Evolutionary conservation across 92 coral and sea anemone species (phyloP).

Genomic region (Anthopleura xanthogrammica): DNA sequence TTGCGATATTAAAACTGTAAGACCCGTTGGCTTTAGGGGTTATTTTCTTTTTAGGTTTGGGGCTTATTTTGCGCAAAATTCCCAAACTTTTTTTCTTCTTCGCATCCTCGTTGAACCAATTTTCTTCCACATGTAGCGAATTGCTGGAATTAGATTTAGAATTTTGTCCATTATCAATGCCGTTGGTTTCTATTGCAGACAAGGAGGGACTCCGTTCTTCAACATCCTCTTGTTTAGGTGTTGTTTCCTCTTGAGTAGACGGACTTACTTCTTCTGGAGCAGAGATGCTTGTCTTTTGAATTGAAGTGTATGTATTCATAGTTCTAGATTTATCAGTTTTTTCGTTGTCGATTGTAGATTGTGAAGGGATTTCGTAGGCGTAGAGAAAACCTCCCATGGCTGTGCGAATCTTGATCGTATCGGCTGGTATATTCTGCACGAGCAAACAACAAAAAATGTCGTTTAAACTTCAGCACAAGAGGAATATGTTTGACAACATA

Average conservation of each 20-base stretch:
- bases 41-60: conserved; percentile 50
- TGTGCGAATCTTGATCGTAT: conserved; percentile 88
- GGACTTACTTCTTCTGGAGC: neutral
- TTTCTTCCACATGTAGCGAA: conserved; percentile 65
- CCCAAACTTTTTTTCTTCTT: conserved; percentile 56
- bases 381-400: conserved; percentile 84
- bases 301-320: conserved; percentile 1
- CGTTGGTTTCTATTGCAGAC: neutral
- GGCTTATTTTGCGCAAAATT: conserved; percentile 53
- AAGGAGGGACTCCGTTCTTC: neutral
- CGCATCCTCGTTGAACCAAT: conserved; percentile 75
- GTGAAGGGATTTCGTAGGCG: conserved; percentile 90
- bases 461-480: neutral
- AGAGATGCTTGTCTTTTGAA: neutral
- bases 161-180: neutral
- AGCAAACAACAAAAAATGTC: neutral
- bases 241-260: neutral
- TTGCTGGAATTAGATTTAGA: conserved; percentile 12
- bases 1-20: conserved; percentile 41
- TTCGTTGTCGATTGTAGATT: conserved; percentile 35
- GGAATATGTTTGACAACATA: no score
- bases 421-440: conserved; percentile 83
- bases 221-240: neutral
- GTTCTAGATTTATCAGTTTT: conserved; percentile 27
- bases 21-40: conserved; percentile 59